Evolutionary conservation across 35 echinoderm and acorn worm species (phyloP), one percentile per base, ranked within the genome.

Genomic region (Ptychodera flava): DNA sequence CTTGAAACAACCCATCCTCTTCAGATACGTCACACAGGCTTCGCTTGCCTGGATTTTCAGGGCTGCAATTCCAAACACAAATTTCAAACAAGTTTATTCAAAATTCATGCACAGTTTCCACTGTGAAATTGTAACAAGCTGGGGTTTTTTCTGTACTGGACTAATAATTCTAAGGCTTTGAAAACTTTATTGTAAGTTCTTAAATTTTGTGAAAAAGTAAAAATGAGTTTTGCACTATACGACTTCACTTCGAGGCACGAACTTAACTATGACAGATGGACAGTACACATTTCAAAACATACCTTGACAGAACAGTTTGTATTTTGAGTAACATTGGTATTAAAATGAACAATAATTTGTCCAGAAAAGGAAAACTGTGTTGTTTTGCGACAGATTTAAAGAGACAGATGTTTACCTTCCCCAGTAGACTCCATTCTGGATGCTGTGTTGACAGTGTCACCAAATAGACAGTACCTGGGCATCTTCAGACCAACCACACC

Each of bases 351-450:
- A n/a, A n/a, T n/a, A n/a, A n/a, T n/a, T n/a, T n/a, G n/a, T n/a
- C n/a, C n/a, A n/a, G n/a, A n/a, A n/a, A n/a, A n/a, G n/a, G n/a
- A n/a, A n/a, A n/a, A n/a, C n/a, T n/a, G n/a, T n/a, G n/a, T n/a
- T n/a, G n/a, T n/a, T n/a, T n/a, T n/a, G n/a, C n/a, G n/a, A n/a
- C n/a, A n/a, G n/a, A n/a, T n/a, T n/a, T n/a, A n/a, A n/a, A n/a
- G n/a, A n/a, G n/a, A n/a, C n/a, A n/a, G n/a, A n/a, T n/a, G n/a
- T 45, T 28, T 90, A 93, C 92, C 92, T 93, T 97, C 95, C n/a
- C 95, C 95, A 29, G 95, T 97, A 22, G 95, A 97, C 83, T 97
- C 95, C 95, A 97, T 97, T 81, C 95, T 75, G 14, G 95, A 97
- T 76, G 95, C 92, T 81, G 95, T 97, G 34, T 97, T 97, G 16